Evolutionary conservation across 2,888 invertebrate species (phyloP).

Genomic region (Ctena decussata): DNA sequence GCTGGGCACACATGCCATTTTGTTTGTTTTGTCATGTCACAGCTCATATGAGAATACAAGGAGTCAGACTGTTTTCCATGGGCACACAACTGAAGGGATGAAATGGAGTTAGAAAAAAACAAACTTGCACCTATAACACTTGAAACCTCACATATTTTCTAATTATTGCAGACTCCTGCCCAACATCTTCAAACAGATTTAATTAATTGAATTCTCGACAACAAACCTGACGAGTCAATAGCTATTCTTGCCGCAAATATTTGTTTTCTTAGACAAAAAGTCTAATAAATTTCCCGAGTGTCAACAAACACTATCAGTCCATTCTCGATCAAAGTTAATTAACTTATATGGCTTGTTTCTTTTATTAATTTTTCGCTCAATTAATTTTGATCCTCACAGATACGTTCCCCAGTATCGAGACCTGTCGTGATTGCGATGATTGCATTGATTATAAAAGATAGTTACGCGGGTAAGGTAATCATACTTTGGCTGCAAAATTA

Average conservation of each 20-base stretch:
- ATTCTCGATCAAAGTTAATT: constrained; percentile 56
- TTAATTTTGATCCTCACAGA: constrained; percentile 54
- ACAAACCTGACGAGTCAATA: not conserved
- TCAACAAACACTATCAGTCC: constrained; percentile 16
- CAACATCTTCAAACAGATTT: not conserved
- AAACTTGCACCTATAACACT: too few relatives aligned
- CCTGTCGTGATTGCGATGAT: constrained; percentile 11
- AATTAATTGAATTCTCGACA: constrained; percentile 11
- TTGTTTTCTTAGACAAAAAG: constrained; percentile 51
- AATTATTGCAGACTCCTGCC: not conserved
- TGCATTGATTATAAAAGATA: constrained; percentile 1
- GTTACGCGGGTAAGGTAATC: constrained; percentile 13
- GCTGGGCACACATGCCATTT: too few relatives aligned
- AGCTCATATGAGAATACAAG: too few relatives aligned
- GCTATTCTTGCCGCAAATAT: constrained; percentile 45
- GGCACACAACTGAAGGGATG: too few relatives aligned
- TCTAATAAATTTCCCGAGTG: constrained; percentile 51
- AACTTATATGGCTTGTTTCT: constrained; percentile 57
- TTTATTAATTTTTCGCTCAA: constrained; percentile 68
- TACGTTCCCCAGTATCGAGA: constrained; percentile 7
- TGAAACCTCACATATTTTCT: too few relatives aligned
- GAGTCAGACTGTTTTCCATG: too few relatives aligned
- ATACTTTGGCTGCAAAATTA: constrained; percentile 3
- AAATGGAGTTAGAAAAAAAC: too few relatives aligned
- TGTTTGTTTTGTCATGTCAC: too few relatives aligned